Percentiles rank a stretch among this genome's conserved stretches.
These are phyloP conservation scores for Lysandra coridon DNA, from an alignment of 2,888 invertebrate species.

Conservation along the genomic window DNA sequence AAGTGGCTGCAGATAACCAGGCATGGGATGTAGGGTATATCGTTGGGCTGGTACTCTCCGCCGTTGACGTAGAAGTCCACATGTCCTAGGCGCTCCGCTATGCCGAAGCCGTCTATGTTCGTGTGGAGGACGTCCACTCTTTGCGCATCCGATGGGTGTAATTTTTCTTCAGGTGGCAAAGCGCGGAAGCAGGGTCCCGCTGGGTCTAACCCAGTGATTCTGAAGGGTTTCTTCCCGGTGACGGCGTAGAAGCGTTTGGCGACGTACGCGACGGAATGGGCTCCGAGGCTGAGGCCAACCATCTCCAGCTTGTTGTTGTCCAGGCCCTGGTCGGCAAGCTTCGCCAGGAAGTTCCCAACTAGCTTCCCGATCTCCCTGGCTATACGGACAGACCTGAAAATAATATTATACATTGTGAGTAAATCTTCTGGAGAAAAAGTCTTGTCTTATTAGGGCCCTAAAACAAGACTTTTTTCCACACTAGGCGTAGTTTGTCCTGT, in stretches of 20 bases:
- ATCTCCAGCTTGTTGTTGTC: constrained; percentile 60
- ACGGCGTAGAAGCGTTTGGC: constrained; percentile 60
- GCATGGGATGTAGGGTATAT: constrained; percentile 64
- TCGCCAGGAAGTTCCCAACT: constrained; percentile 63
- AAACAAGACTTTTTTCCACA: too few relatives aligned
- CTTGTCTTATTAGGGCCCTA: too few relatives aligned
- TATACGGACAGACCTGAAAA: constrained; percentile 64
- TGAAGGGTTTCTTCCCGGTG: constrained; percentile 60
- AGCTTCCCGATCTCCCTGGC: constrained; percentile 58
- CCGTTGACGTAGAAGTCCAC: constrained; percentile 71
- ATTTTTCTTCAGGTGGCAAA: constrained; percentile 51
- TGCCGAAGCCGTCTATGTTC: constrained; percentile 73
- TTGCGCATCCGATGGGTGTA: constrained; percentile 54
- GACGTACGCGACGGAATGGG: constrained; percentile 59
- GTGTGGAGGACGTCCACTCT: constrained; percentile 66
- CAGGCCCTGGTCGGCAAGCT: constrained; percentile 56
- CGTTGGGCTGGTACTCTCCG: constrained; percentile 68
- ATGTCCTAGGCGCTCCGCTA: constrained; percentile 64
- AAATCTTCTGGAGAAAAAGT: too few relatives aligned
- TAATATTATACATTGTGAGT: not conserved
- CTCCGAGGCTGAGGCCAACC: constrained; percentile 65
- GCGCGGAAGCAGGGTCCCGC: constrained; percentile 69
- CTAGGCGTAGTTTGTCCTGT: too few relatives aligned
- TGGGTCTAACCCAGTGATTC: constrained; percentile 67
- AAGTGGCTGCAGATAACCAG: constrained; percentile 65